These are phyloP conservation scores for Orthonyx spaldingii DNA, from an alignment of 2,113 vertebrate species.

Conservation along the genomic window DNA sequence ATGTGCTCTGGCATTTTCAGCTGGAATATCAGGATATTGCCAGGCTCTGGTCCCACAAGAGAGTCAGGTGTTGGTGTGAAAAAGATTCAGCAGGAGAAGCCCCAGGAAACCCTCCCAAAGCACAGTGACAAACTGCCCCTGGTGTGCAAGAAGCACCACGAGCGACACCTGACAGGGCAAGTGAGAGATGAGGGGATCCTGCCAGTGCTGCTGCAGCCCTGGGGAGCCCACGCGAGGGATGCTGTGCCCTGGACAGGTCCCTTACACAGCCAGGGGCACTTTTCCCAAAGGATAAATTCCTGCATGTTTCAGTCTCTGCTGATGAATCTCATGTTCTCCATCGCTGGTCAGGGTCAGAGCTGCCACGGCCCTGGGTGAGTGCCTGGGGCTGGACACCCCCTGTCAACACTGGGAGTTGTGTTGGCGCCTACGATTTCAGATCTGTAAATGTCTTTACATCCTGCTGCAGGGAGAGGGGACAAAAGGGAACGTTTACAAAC, in stretches of 20 bases:
- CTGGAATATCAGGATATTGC: not conserved
- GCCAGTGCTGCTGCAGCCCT: not conserved
- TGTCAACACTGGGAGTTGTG: rapidly evolving
- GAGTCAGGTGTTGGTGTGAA: not conserved
- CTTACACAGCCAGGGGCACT: not conserved
- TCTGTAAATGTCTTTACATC: rapidly evolving
- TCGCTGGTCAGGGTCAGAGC: not conserved
- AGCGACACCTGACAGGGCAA: not conserved
- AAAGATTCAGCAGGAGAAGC: not conserved
- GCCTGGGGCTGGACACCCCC: not conserved
- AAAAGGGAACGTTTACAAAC: rapidly evolving
- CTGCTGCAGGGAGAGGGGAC: not conserved
- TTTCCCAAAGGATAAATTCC: too few relatives aligned
- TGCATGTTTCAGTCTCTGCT: not conserved
- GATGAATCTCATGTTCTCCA: not conserved
- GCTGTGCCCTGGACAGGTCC: not conserved
- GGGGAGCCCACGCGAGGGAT: not conserved
- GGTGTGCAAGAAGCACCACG: not conserved
- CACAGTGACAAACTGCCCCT: not conserved
- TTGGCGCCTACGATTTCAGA: rapidly evolving
- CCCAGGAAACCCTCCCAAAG: not conserved
- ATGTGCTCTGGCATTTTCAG: not conserved
- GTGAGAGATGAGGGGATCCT: rapidly evolving
- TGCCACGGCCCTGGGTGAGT: rapidly evolving
- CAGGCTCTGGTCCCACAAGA: rapidly evolving